Base-by-base conservation (phyloP, 2,797 vertebrate species). In the Carapus acus region DNA sequence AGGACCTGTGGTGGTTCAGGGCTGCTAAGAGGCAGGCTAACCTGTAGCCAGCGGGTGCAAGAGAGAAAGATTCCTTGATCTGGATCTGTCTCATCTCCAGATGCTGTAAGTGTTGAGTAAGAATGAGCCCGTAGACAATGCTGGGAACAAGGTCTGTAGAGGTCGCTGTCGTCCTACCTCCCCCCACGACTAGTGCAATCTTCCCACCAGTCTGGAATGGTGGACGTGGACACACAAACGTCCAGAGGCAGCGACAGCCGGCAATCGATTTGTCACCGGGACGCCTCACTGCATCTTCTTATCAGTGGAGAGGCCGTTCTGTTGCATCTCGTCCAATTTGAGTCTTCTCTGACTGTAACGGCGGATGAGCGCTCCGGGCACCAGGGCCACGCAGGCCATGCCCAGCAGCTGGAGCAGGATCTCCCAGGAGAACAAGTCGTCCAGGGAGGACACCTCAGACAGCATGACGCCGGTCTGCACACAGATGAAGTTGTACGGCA, bases 401-500 rank as follows among this genome's bases (percentile, higher is more conserved):
- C 84, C 87, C 56, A 99, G 76, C 71, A 98, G 88, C 78, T 95
- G 92, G 50, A 95, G 71, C 61, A 91, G 74, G 0, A 90, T 90
- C 40, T 77, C 82, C 94, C 94, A 94, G 18, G 94, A 94, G 79
- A 98, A 92, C 57, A 99, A 76, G 58, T 91, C 86, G 51, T 98
- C 95, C 78, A 99, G 80, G 11, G 96, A 96, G 1, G 89, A 91
- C 59, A 98, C 75, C 14, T 93, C 90, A 0, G 96, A 96, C 54
- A 98, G 83, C 83, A 98, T 92, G 65, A 90, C 90, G 20, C 96
- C 96, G 0, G 92, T 96, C 84, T 97, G 95, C 22, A 99, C 96
- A 2, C 96, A 98, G 87, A 97, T 93, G 82, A 99, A 96, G 76
- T 99, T 98, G 76, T 99, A 99, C 0, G 96, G 96, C 46, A 94